Base-by-base conservation (phyloP, 2,797 vertebrate species). In the Pseudomugil gertrudae region DNA sequence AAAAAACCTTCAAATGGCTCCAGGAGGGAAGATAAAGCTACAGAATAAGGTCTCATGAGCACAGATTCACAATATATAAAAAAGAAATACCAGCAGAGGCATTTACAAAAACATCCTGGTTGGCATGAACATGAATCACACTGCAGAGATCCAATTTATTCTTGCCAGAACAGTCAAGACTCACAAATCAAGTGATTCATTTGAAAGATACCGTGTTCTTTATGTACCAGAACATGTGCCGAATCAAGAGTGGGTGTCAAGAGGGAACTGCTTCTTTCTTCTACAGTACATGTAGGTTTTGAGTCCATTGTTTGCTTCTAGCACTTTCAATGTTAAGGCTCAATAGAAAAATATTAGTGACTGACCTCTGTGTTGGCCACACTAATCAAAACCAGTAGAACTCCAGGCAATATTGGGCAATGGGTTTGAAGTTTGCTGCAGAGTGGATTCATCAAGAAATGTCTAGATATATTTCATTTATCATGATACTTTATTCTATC, bases 401-500 rank as follows among this genome's bases (percentile, higher is more conserved):
- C 61, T 79, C 63, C 26, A 47, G 72, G 62, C 79, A 84, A 84
- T 87, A 86, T 88, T 84, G 66, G 80, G 67, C 32, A 55, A 50
- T 35, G 43, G 61, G 52, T 63, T 70, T 72, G 72, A 69, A 78
- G 71, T 78, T 77, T 80, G 74, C 69, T 75, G 79, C 60, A 63
- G 55, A 90, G 82, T 84, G 75, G 78, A 88, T 92, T 93, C 79
- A 93, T 93, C 90, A 90, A 67, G 66, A 84, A 72, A 73, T 90
- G 87, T 92, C 88, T 83, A 84, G 80, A 81, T 86, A 66, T 75
- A 87, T 93, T 93, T 89, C 59, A 84, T 88, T 90, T 57, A 88
- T 90, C 81, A 82, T 66, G 83, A 89, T 79, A 79, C 79, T 80
- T 83, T 73, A 72, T 87, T 69, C 84, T 79, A 86, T 90, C 79